Evolutionary conservation across 2,888 invertebrate species (phyloP).

Genomic region (Napeogenes inachia): DNA sequence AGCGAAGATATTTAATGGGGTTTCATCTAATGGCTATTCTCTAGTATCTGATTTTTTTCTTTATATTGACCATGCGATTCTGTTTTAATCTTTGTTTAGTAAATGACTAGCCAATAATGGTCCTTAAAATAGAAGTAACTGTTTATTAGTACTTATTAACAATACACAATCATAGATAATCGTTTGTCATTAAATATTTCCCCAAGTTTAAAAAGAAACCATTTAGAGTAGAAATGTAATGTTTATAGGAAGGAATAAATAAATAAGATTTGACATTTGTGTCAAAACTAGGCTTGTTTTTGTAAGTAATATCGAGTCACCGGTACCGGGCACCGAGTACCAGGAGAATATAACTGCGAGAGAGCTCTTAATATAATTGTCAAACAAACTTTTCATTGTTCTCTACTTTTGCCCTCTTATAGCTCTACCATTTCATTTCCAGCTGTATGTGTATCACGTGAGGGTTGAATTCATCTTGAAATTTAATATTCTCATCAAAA

Average conservation of each 20-base stretch:
- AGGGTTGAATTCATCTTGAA: neutral
- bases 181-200: no score
- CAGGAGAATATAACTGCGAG: slow-evolving; percentile 8
- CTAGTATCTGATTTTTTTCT: neutral
- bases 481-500: neutral
- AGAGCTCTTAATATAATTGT: slow-evolving; percentile 37
- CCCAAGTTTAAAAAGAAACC: no score
- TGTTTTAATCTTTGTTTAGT: no score
- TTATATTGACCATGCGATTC: neutral
- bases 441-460: neutral
- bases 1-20: neutral
- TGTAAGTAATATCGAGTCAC: neutral
- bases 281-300: neutral
- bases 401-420: slow-evolving; percentile 6
- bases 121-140: no score
- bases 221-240: no score
- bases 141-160: no score
- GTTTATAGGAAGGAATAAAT: no score
- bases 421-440: neutral
- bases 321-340: slow-evolving; percentile 18
- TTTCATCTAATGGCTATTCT: neutral
- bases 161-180: no score
- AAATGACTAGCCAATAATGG: no score
- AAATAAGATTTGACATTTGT: no score
- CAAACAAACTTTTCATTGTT: slow-evolving; percentile 31